These are phyloP conservation scores for Dolichallabes microphthalmus DNA, from an alignment of 2,113 vertebrate species.

Conservation along the genomic window DNA sequence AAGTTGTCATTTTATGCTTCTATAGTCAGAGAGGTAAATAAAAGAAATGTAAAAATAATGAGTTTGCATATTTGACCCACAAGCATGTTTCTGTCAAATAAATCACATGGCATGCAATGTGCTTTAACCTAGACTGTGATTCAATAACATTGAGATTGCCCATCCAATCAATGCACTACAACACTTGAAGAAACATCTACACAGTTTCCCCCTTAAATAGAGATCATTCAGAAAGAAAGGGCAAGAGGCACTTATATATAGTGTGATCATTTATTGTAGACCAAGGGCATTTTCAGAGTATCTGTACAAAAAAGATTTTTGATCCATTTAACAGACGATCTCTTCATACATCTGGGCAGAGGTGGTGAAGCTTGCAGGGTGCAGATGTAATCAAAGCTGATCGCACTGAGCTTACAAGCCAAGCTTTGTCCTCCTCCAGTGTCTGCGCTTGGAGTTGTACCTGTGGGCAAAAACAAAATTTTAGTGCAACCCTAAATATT, in stretches of 20 bases:
- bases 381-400: constrained; percentile 41
- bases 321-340: constrained; percentile 59
- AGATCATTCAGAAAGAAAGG: background rate
- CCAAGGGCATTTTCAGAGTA: constrained; percentile 65
- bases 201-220: background rate
- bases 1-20: background rate
- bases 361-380: constrained; percentile 57
- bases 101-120: background rate
- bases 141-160: no score
- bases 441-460: constrained; percentile 99
- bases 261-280: constrained; percentile 73
- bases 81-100: no score
- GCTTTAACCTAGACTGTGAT: background rate
- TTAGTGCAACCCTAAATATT: background rate
- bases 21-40: background rate
- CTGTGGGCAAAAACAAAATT: constrained; percentile 61
- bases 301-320: constrained; percentile 71
- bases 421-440: constrained; percentile 98
- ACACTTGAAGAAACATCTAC: background rate
- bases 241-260: constrained; percentile 33
- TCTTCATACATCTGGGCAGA: constrained; percentile 55
- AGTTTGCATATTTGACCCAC: background rate
- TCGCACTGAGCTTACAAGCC: constrained; percentile 78
- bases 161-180: background rate
- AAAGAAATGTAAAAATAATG: background rate